Evolutionary conservation across 2,797 vertebrate species (phyloP).

Genomic region (Taenioides sp.): DNA sequence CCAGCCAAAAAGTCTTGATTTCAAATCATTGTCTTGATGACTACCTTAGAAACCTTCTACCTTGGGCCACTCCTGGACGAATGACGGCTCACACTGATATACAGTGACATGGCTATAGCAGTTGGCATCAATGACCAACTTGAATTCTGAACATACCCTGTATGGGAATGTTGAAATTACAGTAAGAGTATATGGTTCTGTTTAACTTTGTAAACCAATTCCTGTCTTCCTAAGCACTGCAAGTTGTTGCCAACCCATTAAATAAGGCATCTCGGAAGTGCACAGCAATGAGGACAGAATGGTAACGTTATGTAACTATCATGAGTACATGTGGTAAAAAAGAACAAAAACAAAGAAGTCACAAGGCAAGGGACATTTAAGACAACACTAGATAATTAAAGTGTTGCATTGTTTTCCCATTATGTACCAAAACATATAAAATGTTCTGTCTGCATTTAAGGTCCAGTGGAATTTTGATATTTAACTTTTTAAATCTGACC

Average conservation of each 20-base stretch:
- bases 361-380: constrained; percentile 31
- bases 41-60: no score
- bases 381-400: background rate
- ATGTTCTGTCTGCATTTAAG: background rate
- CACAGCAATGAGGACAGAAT: constrained; percentile 15
- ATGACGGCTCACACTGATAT: background rate
- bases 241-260: constrained; percentile 14
- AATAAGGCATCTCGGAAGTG: constrained; percentile 20
- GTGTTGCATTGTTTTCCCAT: background rate
- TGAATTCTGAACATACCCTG: constrained; percentile 9
- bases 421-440: constrained; percentile 35
- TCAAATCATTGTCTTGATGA: no score
- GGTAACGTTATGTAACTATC: constrained; percentile 9
- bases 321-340: constrained; percentile 20
- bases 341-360: constrained; percentile 36
- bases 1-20: no score
- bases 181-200: constrained; percentile 20
- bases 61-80: no score
- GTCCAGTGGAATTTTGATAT: background rate
- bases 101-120: constrained; percentile 19
- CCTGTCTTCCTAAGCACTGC: background rate
- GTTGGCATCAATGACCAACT: constrained; percentile 21
- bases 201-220: constrained; percentile 43
- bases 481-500: background rate
- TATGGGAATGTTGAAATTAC: constrained; percentile 61